phyloP scores from a whole-genome alignment of 2,888 invertebrate genomes.

The Amphipyra tragopoginis region DNA sequence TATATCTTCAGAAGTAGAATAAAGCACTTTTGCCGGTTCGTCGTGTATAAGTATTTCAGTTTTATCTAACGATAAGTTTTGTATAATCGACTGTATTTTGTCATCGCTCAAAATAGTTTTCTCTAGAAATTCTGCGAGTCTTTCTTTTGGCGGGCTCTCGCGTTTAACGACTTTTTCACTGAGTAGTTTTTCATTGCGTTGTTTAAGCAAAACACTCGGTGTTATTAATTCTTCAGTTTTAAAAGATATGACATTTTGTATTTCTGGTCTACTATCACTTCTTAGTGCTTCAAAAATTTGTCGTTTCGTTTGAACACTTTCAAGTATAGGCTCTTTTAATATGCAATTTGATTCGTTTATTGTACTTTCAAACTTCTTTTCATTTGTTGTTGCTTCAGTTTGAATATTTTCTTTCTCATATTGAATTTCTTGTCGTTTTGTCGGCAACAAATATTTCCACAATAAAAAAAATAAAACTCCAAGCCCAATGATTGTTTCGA shows the following conservation, averaged over 20 bases:
- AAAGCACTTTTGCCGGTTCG: slow-evolving; percentile 53
- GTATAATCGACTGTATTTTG: slow-evolving; percentile 84
- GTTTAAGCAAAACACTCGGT: slow-evolving; percentile 66
- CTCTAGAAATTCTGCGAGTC: slow-evolving; percentile 82
- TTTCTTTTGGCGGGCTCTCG: slow-evolving; percentile 85
- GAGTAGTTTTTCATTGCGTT: slow-evolving; percentile 64
- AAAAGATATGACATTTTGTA: slow-evolving; percentile 21
- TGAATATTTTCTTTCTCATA: slow-evolving; percentile 38
- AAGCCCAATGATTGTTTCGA: slow-evolving; percentile 80
- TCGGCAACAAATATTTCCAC: slow-evolving; percentile 77
- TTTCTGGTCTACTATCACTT: slow-evolving; percentile 11
- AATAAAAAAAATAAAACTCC: slow-evolving; percentile 76
- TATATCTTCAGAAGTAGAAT: slow-evolving; percentile 54
- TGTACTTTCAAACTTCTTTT: slow-evolving; percentile 13
- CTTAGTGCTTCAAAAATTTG: slow-evolving; percentile 26
- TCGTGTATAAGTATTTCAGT: slow-evolving; percentile 64
- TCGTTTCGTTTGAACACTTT: slow-evolving; percentile 26
- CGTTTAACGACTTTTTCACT: slow-evolving; percentile 67
- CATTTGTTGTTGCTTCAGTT: slow-evolving; percentile 17
- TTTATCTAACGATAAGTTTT: slow-evolving; percentile 82
- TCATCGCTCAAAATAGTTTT: slow-evolving; percentile 85
- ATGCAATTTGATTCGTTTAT: slow-evolving; percentile 12
- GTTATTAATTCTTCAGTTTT: slow-evolving; percentile 56
- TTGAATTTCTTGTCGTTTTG: slow-evolving; percentile 53
- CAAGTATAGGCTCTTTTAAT: slow-evolving; percentile 14